phyloP scores from a whole-genome alignment of 2,113 vertebrate genomes.

The Neopipo cinnamomea region DNA sequence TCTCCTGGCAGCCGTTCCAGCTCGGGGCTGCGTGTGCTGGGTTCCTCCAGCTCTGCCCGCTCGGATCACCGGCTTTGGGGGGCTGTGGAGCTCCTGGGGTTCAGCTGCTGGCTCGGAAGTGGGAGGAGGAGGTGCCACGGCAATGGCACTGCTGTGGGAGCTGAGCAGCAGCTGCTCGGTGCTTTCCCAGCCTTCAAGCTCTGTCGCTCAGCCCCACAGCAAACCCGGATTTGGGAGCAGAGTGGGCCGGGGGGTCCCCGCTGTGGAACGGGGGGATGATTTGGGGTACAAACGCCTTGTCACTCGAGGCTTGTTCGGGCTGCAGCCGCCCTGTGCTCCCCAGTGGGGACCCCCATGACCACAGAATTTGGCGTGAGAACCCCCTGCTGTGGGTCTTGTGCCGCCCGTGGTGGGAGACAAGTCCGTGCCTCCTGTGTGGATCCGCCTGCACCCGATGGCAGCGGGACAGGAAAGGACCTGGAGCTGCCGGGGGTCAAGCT shows the following conservation, averaged over 20 bases:
- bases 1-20: neutral
- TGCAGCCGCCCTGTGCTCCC: neutral
- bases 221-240: neutral
- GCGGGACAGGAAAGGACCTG: neutral
- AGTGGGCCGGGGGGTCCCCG: neutral
- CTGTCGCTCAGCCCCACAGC: neutral
- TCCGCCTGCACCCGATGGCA: fast-evolving
- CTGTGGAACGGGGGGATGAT: neutral
- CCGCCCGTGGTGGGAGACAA: fast-evolving
- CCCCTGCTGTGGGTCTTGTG: neutral
- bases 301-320: neutral
- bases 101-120: neutral
- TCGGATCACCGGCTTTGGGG: fast-evolving
- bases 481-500: neutral
- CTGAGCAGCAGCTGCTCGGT: neutral
- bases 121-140: neutral
- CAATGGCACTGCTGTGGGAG: neutral
- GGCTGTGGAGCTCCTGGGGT: neutral
- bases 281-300: neutral
- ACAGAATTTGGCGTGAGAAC: neutral
- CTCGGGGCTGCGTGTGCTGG: neutral
- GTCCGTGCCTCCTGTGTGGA: fast-evolving
- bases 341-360: fast-evolving
- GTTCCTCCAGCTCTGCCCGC: neutral
- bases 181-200: neutral